phyloP scores from a whole-genome alignment of 2,888 invertebrate genomes.

The Limnephilus rhombicus region DNA sequence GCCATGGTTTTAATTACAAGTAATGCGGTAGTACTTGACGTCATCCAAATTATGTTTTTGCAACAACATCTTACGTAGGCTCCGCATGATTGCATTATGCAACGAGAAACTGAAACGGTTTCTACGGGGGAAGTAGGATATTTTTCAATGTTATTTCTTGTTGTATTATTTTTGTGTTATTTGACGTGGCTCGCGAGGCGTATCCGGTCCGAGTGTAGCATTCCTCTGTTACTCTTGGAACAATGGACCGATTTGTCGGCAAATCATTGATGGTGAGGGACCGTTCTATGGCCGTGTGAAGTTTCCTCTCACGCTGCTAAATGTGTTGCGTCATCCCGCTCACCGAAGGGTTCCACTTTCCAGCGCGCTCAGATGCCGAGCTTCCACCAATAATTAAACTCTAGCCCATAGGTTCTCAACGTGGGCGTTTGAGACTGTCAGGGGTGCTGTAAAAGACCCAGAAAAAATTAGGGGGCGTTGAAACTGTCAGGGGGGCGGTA shows the following conservation, averaged over 20 bases:
- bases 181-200: background rate
- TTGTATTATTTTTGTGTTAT: background rate
- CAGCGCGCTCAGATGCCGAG: background rate
- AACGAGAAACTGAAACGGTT: background rate
- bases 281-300: background rate
- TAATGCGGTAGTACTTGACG: conserved; percentile 1
- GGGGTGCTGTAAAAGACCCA: too few species aligned
- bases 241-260: conserved; percentile 22
- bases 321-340: conserved; percentile 33
- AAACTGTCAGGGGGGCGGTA: too few species aligned
- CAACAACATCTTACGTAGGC: background rate
- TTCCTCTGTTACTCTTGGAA: conserved; percentile 20
- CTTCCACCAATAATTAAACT: background rate
- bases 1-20: background rate
- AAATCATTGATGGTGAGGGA: conserved; percentile 14
- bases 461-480: too few species aligned
- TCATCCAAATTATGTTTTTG: background rate
- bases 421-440: too few species aligned
- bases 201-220: background rate
- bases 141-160: background rate
- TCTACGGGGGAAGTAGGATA: conserved; percentile 9
- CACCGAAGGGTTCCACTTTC: conserved; percentile 21
- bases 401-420: background rate
- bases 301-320: conserved; percentile 37
- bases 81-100: background rate